phyloP scores from a whole-genome alignment of 2,797 vertebrate genomes.

The Poecilia gillii region DNA sequence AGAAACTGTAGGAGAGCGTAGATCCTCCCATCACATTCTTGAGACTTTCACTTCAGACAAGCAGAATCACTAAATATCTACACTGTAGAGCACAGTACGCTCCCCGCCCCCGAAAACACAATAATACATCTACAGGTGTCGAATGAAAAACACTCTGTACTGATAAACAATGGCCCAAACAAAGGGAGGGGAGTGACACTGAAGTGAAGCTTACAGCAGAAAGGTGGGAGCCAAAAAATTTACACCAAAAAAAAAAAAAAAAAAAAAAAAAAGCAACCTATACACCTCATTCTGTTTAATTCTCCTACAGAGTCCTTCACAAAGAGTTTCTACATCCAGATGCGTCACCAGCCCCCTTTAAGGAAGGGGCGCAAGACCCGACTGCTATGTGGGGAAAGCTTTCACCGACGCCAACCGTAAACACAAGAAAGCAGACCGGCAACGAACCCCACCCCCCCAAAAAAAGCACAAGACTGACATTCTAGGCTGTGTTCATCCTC shows the following conservation, averaged over 20 bases:
- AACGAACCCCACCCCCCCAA: too few species aligned
- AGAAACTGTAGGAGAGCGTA: constrained; percentile 47
- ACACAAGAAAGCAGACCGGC: constrained; percentile 21
- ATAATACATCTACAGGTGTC: constrained; percentile 47
- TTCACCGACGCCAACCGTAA: constrained; percentile 36
- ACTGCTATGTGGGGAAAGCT: constrained; percentile 11
- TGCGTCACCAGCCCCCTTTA: constrained; percentile 16
- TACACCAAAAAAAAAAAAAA: neutral
- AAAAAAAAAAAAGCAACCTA: neutral
- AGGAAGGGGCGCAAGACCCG: constrained; percentile 9
- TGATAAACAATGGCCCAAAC: constrained; percentile 41
- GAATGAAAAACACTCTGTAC: constrained; percentile 29
- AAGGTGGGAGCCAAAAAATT: constrained; percentile 11
- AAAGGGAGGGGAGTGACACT: constrained; percentile 39
- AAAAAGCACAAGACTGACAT: neutral
- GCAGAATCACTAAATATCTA: constrained; percentile 39
- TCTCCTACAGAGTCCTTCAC: constrained; percentile 19
- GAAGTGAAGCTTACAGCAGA: constrained; percentile 66
- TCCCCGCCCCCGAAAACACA: constrained; percentile 22
- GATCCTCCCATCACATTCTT: constrained; percentile 47
- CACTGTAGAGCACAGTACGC: constrained; percentile 22
- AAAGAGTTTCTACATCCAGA: constrained; percentile 18
- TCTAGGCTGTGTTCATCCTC: neutral
- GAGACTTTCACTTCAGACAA: constrained; percentile 60
- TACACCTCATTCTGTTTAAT: constrained; percentile 29